Base-by-base conservation (phyloP, 2,888 invertebrate genomes). In the Diaperis boleti region DNA sequence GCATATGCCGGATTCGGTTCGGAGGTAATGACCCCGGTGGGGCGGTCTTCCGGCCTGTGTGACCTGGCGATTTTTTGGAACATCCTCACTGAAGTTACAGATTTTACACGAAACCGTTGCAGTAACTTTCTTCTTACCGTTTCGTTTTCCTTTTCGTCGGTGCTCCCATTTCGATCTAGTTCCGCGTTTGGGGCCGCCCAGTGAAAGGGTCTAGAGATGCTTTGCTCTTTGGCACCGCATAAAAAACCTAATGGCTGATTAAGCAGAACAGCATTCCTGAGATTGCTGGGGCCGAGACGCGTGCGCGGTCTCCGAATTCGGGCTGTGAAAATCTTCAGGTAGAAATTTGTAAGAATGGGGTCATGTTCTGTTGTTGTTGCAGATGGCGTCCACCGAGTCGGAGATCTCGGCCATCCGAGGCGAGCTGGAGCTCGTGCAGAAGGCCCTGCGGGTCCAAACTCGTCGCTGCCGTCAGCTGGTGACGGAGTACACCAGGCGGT, bases 391-490 rank as follows among this genome's bases (percentile, higher is more conserved):
- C 64, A 76, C 78, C 79, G 88, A 89, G 70, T 83, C 84, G 59
- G 84, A 87, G 73, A 84, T 87, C 67, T 83, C 84, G 78, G 83
- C 85, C 74, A 77, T 88, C 69, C 82, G 86, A 69, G 83, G 85
- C 64, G 90, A 91, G 82, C 81, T 91, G 72, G 87, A 88, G 73
- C 86, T 87, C 55, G 89, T 89, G 10, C 87, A 87, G 69, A 87
- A 86, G 69, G 88, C 89, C 56, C 82, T 90, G 67, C 88, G 87
- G 71, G 83, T 87, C 65, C 88, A 88, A 77, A 87, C 87, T 0
- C 85, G 87, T 61, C 85, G 89, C 72, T 90, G 91, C 73, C 83
- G 89, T 37, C 89, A 90, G 73, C 84, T 91, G 73, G 87, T 90
- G 17, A 85, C 86, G 4, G 88, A 89, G 72, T 88, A 88, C 65